Evolutionary conservation across 1,140 invertebrate species (phyloP).

Genomic region (Sitophilus oryzae): DNA sequence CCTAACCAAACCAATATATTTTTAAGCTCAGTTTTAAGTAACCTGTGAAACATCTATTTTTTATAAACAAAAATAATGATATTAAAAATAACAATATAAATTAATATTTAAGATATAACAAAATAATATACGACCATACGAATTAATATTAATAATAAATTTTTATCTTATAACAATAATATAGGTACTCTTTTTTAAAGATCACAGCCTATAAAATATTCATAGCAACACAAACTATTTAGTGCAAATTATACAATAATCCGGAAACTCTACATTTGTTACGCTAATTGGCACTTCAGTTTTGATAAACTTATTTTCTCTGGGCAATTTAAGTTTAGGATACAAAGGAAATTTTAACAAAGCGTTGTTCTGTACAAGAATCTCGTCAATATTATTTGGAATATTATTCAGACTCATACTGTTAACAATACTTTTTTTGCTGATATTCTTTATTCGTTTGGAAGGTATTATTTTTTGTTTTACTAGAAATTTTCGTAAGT

Average conservation of each 20-base stretch:
- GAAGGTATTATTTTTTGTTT: slow-evolving; percentile 36
- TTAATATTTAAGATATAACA: no score
- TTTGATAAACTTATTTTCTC: slow-evolving; percentile 32
- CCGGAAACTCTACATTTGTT: slow-evolving; percentile 36
- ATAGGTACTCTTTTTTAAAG: not conserved
- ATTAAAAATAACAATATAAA: no score
- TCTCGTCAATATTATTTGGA: slow-evolving; percentile 35
- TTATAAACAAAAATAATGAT: no score
- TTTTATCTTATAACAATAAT: not conserved
- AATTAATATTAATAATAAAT: no score
- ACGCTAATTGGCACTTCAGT: slow-evolving; percentile 33
- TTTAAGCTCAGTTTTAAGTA: no score
- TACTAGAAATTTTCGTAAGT: slow-evolving; percentile 29
- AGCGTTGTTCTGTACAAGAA: slow-evolving; percentile 28
- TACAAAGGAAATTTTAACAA: slow-evolving; percentile 34
- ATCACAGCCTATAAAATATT: slow-evolving; percentile 12
- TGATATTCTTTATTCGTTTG: slow-evolving; percentile 15
- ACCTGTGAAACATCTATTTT: no score
- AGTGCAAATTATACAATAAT: slow-evolving; percentile 15
- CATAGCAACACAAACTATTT: slow-evolving; percentile 4
- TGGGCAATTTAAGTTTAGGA: slow-evolving; percentile 38
- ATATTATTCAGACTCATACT: slow-evolving; percentile 7
- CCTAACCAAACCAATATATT: no score
- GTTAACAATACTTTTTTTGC: slow-evolving; percentile 20
- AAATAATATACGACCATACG: no score